Evolutionary conservation across 2,888 invertebrate genomes (phyloP), one percentile per base, ranked within the genome.

Genomic region (Drosophila rellima): DNA sequence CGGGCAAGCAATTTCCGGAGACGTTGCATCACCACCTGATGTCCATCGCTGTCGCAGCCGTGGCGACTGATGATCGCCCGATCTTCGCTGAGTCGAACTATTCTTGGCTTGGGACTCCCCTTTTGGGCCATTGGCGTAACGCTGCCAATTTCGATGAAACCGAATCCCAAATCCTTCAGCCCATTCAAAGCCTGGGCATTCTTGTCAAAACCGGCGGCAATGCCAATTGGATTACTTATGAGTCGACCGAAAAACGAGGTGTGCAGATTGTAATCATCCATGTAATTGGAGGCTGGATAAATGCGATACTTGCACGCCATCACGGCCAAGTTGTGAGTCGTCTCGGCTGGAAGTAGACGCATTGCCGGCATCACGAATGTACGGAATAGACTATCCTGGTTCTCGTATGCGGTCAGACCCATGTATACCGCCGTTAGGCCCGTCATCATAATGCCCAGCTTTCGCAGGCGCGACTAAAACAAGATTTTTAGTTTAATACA

Each of bases 171-270:
- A 85, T 95, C 95, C 70, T 95, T 94, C 47, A 99, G 93, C 1
- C 97, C 97, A 82, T 95, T 92, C 2, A 98, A 94, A 23, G 97
- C 98, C 93, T 98, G 98, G 13, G 96, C 99, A 93, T 99, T 96
- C 92, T 99, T 99, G 92, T 99, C 99, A 93, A 99, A 99, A 10
- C 99, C 99, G 67, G 99, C 99, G 31, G 99, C 99, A 90, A 99
- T 95, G n/a, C 99, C 99, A 81, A 99, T 93, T 0, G 99, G 99
- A 93, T 98, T 99, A 57, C 94, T 93, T 72, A 99, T 95, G 20
- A 95, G 91, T 73, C 95, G 93, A 29, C 95, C 95, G 91, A 96
- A 96, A 50, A 98, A 93, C 63, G 93, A 94, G 0, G 96, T 95
- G 90, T 94, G 94, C 96, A 78, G 37, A 51, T 77, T 78, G 7